Percentiles rank a stretch among this genome's conserved stretches.
These are phyloP conservation scores for Prostheceraeus crozeri DNA, from an alignment of 2,888 invertebrate genomes.

Conservation along the genomic window DNA sequence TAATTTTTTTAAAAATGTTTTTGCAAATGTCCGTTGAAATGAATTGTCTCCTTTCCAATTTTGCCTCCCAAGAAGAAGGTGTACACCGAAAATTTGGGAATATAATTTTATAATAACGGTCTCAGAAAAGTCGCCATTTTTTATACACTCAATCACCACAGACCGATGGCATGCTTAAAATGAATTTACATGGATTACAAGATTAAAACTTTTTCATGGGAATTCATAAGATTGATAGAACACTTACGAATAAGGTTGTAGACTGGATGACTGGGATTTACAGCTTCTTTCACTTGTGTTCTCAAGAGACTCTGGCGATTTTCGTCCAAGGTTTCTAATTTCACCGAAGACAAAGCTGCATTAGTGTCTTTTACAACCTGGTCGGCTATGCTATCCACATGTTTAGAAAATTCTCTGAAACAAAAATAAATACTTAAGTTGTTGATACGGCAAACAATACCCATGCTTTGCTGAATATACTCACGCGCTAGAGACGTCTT, in stretches of 20 bases:
- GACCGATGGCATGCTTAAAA: no score
- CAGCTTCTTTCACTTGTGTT: slow-evolving; percentile 61
- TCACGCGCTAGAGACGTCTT: slow-evolving; percentile 42
- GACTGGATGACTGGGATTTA: slow-evolving; percentile 68
- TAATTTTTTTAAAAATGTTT: no score
- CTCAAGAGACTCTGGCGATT: slow-evolving; percentile 63
- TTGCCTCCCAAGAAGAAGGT: no score
- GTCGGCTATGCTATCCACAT: slow-evolving; percentile 60
- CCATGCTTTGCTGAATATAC: no score
- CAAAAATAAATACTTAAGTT: not conserved
- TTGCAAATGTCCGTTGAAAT: no score
- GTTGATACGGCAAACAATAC: not conserved
- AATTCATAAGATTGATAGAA: not conserved
- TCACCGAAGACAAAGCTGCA: slow-evolving; percentile 63
- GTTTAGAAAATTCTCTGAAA: slow-evolving; percentile 43
- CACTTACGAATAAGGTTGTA: slow-evolving; percentile 70
- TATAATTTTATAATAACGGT: no score
- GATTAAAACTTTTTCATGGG: no score
- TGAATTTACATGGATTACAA: no score
- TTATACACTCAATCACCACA: no score
- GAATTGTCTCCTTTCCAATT: no score
- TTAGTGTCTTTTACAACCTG: slow-evolving; percentile 69
- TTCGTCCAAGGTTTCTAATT: slow-evolving; percentile 61
- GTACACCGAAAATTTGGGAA: no score
- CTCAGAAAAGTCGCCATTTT: no score